Evolutionary conservation across 2,888 invertebrate genomes (phyloP).

Genomic region (Smittia aterrima): DNA sequence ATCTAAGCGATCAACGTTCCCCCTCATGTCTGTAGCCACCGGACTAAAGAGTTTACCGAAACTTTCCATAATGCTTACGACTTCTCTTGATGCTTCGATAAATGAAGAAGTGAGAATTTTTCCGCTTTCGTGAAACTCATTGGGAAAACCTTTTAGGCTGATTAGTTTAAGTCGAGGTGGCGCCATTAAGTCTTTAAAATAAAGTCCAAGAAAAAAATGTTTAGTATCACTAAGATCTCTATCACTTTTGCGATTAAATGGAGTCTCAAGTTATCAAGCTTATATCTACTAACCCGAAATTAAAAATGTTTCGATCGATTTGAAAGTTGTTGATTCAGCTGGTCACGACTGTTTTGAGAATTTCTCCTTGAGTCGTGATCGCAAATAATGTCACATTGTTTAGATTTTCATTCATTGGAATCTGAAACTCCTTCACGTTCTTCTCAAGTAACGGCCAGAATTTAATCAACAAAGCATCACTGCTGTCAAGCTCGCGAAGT

Average conservation of each 20-base stretch:
- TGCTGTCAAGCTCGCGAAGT: slow-evolving; percentile 48
- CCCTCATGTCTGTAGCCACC: slow-evolving; percentile 72
- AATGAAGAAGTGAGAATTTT: slow-evolving; percentile 62
- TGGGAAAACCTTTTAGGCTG: slow-evolving; percentile 56
- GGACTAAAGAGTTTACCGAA: slow-evolving; percentile 73
- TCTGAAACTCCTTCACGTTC: slow-evolving; percentile 25
- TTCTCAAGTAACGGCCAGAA: slow-evolving; percentile 34
- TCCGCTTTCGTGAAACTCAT: slow-evolving; percentile 54
- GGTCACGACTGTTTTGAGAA: not conserved
- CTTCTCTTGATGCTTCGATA: slow-evolving; percentile 61
- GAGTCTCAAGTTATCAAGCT: no score
- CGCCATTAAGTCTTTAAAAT: not conserved
- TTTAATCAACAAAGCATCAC: slow-evolving; percentile 44
- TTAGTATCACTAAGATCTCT: no score
- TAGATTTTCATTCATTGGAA: slow-evolving; percentile 30
- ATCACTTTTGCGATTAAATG: not conserved
- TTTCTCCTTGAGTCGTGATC: not conserved
- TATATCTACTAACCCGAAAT: not conserved
- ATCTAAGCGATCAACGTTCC: slow-evolving; percentile 67
- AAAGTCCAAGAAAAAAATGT: not conserved
- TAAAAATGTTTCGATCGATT: not conserved
- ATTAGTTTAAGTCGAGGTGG: slow-evolving; percentile 49
- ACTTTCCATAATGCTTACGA: slow-evolving; percentile 65
- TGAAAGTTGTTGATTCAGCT: not conserved
- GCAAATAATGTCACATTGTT: slow-evolving; percentile 40